These are phyloP conservation scores for Manis javanica DNA, from an alignment of 2,797 vertebrate species.

Conservation along the genomic window DNA sequence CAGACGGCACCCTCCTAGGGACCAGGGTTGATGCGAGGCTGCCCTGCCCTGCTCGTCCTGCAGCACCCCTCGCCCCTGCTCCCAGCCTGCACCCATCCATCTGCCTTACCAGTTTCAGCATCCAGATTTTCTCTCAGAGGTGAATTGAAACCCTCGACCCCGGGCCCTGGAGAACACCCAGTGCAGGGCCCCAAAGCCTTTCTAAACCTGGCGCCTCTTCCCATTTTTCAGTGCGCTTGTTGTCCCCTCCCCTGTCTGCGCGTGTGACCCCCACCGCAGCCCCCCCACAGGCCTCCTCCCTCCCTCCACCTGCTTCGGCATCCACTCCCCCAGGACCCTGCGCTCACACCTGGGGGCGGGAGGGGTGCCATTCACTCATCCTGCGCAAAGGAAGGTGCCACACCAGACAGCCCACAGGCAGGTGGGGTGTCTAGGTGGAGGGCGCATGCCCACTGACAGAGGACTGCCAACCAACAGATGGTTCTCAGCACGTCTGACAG, in stretches of 20 bases:
- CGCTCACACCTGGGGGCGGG: not conserved
- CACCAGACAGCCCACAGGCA: rapidly evolving
- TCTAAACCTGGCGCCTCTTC: not conserved
- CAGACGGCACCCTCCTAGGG: rapidly evolving
- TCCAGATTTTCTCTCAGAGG: not conserved
- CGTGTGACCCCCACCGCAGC: not conserved
- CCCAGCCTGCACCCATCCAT: rapidly evolving
- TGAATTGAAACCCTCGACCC: not conserved
- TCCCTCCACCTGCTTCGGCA: rapidly evolving
- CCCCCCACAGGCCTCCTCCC: not conserved
- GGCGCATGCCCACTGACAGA: rapidly evolving
- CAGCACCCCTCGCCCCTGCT: not conserved
- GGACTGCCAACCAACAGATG: not conserved
- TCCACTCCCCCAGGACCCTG: not conserved
- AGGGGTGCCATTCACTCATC: rapidly evolving
- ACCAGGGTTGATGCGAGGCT: rapidly evolving
- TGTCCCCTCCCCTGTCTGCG: too few species aligned
- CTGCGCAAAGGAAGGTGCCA: not conserved
- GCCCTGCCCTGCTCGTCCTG: rapidly evolving
- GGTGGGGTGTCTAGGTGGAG: not conserved
- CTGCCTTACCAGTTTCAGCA: rapidly evolving
- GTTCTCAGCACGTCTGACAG: constrained; percentile 16
- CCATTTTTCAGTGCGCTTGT: rapidly evolving
- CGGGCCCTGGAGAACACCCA: rapidly evolving
- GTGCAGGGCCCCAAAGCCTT: not conserved